Evolutionary conservation across 2,888 invertebrate species (phyloP).

Genomic region (Argynnis bischoffii): DNA sequence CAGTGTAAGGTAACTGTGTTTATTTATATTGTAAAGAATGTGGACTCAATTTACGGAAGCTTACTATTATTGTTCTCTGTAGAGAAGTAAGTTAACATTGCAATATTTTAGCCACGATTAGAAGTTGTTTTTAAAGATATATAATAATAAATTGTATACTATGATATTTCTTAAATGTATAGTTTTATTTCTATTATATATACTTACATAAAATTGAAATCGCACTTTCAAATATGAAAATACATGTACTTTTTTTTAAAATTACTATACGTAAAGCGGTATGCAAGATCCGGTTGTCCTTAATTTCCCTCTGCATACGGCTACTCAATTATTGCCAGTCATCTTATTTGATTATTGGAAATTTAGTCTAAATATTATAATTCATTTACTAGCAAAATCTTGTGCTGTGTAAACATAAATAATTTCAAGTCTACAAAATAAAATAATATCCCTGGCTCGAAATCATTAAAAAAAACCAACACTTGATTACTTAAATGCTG

Average conservation of each 20-base stretch:
- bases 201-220: too few relatives aligned
- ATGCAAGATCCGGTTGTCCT: conserved; percentile 31
- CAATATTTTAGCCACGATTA: neutral
- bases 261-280: conserved; percentile 6
- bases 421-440: too few relatives aligned
- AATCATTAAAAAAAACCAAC: too few relatives aligned
- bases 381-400: too few relatives aligned
- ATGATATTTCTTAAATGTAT: too few relatives aligned
- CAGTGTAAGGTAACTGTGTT: conserved; percentile 43
- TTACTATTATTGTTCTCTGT: conserved; percentile 57
- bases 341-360: conserved; percentile 77
- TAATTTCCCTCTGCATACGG: conserved; percentile 65
- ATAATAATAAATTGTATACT: too few relatives aligned
- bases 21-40: conserved; percentile 71
- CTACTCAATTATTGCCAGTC: conserved; percentile 74
- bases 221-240: neutral
- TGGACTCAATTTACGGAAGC: conserved; percentile 58
- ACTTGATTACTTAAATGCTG: too few relatives aligned
- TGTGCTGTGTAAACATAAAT: too few relatives aligned
- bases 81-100: neutral
- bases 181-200: too few relatives aligned
- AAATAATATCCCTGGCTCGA: too few relatives aligned
- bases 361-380: conserved; percentile 68
- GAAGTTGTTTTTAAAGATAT: too few relatives aligned
- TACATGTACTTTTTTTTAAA: neutral